Evolutionary conservation across 2,888 invertebrate genomes (phyloP), one percentile per base, ranked within the genome.

Genomic region (Patella pellucida): DNA sequence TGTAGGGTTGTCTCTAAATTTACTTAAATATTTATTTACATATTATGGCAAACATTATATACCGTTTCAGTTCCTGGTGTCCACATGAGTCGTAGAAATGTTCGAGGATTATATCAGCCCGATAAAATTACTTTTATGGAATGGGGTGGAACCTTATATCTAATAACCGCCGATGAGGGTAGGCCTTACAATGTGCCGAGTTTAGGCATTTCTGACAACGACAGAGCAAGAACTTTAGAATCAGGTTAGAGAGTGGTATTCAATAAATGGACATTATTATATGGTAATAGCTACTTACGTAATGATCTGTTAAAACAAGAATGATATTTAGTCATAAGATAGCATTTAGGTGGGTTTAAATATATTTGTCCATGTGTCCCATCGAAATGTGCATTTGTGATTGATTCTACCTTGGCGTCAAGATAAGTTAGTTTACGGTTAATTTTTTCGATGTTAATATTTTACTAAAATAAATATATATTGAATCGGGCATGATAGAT

Each of bases 111-210:
- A 19, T 75, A 71, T 52, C 75, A 75, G 19, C 71, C 75, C 7
- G 75, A 75, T 71, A 71, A 72, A 52, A 67, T 72, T 15, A 50
- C 56, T 15, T 68, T 71, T 52, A 27, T 75, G 52, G 41, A 69
- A 19, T 75, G 72, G 71, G 69, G 41, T n/a, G 19, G 19, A 41
- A n/a, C 23, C 11, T 23, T 52, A 19, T 75, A 75, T 68, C 52
- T 75, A 16, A 12, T 72, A 54, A 75, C 75, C 14, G 52, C 72
- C 9, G 75, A 75, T 41, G 72, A 75, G 19, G 75, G 75, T 4
- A 72, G n/a, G 19, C 52, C 67, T 12, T 71, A 19, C 52, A 72
- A 68, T 54, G 54, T 75, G 15, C 72, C 75, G 4, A 68, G 52
- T n/a, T 51, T 52, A 41, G 50, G 19, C 14, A 71, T 68, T 68